phyloP scores from a whole-genome alignment of 2,113 vertebrate genomes.

The Ageneiosus marmoratus region DNA sequence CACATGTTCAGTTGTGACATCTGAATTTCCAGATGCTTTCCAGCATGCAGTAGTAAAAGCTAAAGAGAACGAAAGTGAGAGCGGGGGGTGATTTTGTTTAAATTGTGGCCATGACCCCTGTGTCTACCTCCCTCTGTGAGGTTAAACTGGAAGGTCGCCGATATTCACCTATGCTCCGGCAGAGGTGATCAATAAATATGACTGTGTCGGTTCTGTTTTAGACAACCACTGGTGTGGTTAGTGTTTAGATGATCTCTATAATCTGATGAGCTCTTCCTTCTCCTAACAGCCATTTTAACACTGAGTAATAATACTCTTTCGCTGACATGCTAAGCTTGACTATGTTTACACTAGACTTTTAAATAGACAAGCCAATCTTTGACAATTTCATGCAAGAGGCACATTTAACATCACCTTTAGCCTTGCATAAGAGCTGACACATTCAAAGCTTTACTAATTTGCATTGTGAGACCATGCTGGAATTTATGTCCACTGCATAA shows the following conservation, averaged over 20 bases:
- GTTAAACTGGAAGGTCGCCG: constrained; percentile 31
- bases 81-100: constrained; percentile 4
- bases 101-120: constrained; percentile 20
- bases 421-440: background rate
- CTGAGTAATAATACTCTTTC: background rate
- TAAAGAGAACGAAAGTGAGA: constrained; percentile 5
- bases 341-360: too few relatives aligned
- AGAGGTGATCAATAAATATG: constrained; percentile 38
- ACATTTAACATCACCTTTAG: background rate
- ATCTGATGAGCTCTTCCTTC: background rate
- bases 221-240: constrained; percentile 10
- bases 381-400: too few relatives aligned
- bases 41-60: constrained; percentile 13
- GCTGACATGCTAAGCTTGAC: too few relatives aligned
- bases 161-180: constrained; percentile 17
- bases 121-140: constrained; percentile 28
- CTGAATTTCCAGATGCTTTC: background rate
- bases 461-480: background rate
- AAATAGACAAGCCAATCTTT: background rate
- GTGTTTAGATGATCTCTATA: background rate
- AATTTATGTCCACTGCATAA: background rate
- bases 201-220: constrained; percentile 35
- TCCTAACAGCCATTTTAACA: background rate
- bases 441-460: background rate
- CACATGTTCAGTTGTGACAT: constrained; percentile 9